Evolutionary conservation across 2,113 vertebrate genomes (phyloP).

Genomic region (Lepus europaeus): DNA sequence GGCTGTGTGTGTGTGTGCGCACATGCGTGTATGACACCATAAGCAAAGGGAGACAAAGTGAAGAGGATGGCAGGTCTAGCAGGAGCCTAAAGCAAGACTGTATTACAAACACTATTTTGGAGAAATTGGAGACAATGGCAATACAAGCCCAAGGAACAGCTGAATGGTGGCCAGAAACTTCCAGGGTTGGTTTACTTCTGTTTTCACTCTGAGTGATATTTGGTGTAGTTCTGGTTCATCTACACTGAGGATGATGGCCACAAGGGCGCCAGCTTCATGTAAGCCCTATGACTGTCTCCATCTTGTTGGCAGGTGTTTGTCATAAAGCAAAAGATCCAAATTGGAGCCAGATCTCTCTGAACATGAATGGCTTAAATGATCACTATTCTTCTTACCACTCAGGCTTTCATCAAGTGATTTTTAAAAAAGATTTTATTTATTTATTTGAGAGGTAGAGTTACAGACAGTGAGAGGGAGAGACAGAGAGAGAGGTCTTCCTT

Average conservation of each 20-base stretch:
- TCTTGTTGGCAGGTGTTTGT: neutral
- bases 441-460: too few relatives aligned
- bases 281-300: neutral
- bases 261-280: neutral
- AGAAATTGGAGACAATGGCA: neutral
- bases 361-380: neutral
- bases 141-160: neutral
- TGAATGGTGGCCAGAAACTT: neutral
- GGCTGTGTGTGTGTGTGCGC: neutral
- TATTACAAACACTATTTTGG: neutral
- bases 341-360: neutral
- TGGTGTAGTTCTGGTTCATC: neutral
- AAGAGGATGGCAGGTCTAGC: neutral
- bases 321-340: neutral
- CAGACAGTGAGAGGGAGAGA: too few relatives aligned
- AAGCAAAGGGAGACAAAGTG: neutral
- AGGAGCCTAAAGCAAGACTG: neutral
- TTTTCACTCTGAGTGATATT: neutral
- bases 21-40: neutral
- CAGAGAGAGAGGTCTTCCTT: too few relatives aligned
- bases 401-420: neutral
- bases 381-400: neutral
- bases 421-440: too few relatives aligned
- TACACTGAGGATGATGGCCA: neutral
- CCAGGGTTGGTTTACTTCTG: neutral